phyloP scores from a whole-genome alignment of 2,888 invertebrate species.

The Pyralis farinalis region DNA sequence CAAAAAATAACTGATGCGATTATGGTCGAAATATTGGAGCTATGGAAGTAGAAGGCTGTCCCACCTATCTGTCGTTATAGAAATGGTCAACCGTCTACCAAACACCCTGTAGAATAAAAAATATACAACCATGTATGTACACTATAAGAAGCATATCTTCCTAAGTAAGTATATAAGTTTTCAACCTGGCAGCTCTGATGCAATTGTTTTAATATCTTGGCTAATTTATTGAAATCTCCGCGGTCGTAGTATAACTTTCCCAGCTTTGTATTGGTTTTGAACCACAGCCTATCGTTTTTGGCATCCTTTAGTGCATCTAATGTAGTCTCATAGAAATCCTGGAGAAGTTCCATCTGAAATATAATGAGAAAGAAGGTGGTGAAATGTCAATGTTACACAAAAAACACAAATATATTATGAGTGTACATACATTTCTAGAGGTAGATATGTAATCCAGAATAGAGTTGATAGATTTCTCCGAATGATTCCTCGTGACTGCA shows the following conservation, averaged over 20 bases:
- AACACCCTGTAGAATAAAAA: no score
- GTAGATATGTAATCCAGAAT: constrained; percentile 99
- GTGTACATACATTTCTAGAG: constrained; percentile 93
- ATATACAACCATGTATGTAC: no score
- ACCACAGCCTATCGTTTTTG: constrained; percentile 99
- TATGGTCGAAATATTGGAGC: no score
- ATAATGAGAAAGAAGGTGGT: no score
- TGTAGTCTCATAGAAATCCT: constrained; percentile 99
- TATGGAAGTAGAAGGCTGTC: no score
- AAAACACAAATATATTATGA: no score
- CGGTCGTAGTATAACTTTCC: constrained; percentile 99
- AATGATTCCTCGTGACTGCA: constrained; percentile 99
- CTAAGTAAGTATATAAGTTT: no score
- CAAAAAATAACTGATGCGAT: no score
- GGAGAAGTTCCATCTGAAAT: constrained; percentile 95
- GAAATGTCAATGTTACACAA: no score
- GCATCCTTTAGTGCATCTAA: constrained; percentile 97
- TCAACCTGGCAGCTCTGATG: constrained; percentile 98
- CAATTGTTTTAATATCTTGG: constrained; percentile 97
- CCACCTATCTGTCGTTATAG: no score
- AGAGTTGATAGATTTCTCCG: constrained; percentile 99
- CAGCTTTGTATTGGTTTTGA: constrained; percentile 99
- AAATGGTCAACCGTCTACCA: no score
- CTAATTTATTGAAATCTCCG: constrained; percentile 95
- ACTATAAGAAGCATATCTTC: no score